These are phyloP conservation scores for Montipora cactus DNA, from an alignment of 64 coral and sea anemone species.

Conservation along the genomic window DNA sequence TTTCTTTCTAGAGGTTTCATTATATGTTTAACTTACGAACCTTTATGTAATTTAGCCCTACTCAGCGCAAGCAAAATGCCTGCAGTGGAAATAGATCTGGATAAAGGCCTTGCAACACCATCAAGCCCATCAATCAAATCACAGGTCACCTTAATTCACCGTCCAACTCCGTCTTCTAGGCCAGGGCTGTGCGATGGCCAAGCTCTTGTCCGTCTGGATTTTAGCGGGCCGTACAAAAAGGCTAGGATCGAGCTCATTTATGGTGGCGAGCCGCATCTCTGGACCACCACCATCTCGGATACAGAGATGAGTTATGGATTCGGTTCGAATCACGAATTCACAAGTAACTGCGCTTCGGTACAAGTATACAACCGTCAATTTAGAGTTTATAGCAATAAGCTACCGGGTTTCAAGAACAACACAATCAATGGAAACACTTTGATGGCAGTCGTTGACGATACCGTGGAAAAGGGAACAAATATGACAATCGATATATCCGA, in stretches of 20 bases:
- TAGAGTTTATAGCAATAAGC: constrained; percentile 65
- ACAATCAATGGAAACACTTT: constrained; percentile 55
- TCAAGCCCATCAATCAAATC: background rate
- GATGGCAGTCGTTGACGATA: constrained; percentile 54
- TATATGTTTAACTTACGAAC: background rate
- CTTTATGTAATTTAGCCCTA: background rate
- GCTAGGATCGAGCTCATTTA: constrained; percentile 61
- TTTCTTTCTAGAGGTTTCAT: background rate
- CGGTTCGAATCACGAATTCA: constrained; percentile 52
- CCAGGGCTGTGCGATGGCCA: constrained; percentile 58
- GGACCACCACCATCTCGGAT: constrained; percentile 67
- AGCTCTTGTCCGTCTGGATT: constrained; percentile 54
- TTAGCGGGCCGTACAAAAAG: constrained; percentile 67
- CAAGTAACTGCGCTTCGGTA: constrained; percentile 73
- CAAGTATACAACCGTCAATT: constrained; percentile 74
- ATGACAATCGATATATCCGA: constrained; percentile 58
- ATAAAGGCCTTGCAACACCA: constrained; percentile 19
- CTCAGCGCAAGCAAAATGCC: constrained; percentile 4
- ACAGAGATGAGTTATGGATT: constrained; percentile 67
- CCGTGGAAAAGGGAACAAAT: constrained; percentile 35
- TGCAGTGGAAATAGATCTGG: constrained; percentile 16
- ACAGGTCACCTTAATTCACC: constrained; percentile 1
- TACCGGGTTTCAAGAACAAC: constrained; percentile 39
- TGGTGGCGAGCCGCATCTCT: constrained; percentile 62
- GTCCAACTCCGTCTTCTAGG: background rate